These are phyloP conservation scores for Hephaestus fuliginosus DNA, from an alignment of 2,797 vertebrate genomes.

Conservation along the genomic window DNA sequence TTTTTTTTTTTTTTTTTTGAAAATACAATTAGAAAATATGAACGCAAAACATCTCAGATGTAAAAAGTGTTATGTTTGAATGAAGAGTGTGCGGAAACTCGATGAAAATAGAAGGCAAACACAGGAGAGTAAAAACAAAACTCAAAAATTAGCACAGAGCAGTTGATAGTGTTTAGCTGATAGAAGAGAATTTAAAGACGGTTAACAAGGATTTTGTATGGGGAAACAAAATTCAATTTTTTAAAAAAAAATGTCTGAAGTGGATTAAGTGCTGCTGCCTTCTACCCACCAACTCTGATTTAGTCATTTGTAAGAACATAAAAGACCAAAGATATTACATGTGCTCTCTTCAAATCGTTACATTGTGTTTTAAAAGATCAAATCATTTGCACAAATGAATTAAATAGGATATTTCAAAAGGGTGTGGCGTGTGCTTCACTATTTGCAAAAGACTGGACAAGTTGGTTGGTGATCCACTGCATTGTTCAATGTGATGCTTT, in stretches of 20 bases:
- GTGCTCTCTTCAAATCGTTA: slow-evolving; percentile 72
- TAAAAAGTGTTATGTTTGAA: slow-evolving; percentile 86
- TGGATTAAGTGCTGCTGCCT: slow-evolving; percentile 61
- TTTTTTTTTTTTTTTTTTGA: slow-evolving; percentile 81
- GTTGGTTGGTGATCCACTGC: slow-evolving; percentile 66
- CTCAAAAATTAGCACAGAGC: slow-evolving; percentile 68
- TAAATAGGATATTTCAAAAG: slow-evolving; percentile 55
- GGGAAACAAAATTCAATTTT: slow-evolving; percentile 24
- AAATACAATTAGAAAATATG: slow-evolving; percentile 91
- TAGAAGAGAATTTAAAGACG: slow-evolving; percentile 62
- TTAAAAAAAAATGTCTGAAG: slow-evolving; percentile 58
- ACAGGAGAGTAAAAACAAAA: slow-evolving; percentile 52
- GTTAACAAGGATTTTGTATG: slow-evolving; percentile 42
- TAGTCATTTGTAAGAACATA: slow-evolving; percentile 59
- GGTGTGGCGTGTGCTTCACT: slow-evolving; percentile 73
- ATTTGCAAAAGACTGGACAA: slow-evolving; percentile 64
- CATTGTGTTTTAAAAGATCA: slow-evolving; percentile 58
- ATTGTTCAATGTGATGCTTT: slow-evolving; percentile 61
- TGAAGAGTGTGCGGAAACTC: slow-evolving; percentile 79
- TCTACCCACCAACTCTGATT: slow-evolving; percentile 59
- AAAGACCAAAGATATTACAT: slow-evolving; percentile 58
- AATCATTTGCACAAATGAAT: slow-evolving; percentile 60
- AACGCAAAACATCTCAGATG: slow-evolving; percentile 86
- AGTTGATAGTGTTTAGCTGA: slow-evolving; percentile 72
- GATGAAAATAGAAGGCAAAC: slow-evolving; percentile 83